Conservation (phyloP, 2,113 vertebrate genomes). For the Rhagologus leucostigma region DNA sequence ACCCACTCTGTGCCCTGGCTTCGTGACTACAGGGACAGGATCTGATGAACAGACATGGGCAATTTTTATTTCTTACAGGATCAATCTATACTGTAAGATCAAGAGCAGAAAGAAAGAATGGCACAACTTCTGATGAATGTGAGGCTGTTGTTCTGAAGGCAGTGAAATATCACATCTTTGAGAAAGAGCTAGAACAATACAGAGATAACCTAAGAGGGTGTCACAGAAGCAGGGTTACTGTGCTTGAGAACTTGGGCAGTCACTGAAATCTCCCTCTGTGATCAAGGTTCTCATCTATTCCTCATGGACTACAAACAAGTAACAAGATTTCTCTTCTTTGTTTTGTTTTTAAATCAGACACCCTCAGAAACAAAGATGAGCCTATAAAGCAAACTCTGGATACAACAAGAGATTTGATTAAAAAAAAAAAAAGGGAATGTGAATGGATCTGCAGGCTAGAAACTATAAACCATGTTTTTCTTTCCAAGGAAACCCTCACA, state of each 20-base stretch:
- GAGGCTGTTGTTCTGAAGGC: neutral
- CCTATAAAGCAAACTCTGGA: neutral
- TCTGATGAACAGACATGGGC: neutral
- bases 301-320: neutral
- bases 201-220: neutral
- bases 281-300: neutral
- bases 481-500: neutral
- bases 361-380: neutral
- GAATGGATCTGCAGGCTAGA: neutral
- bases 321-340: neutral
- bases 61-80: neutral
- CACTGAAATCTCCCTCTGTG: neutral
- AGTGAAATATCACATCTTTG: neutral
- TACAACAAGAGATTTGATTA: neutral
- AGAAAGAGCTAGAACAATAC: neutral
- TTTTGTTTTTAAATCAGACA: neutral
- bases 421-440: neutral
- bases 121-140: neutral
- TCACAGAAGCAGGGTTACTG: neutral
- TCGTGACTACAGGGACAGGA: neutral
- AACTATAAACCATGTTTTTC: neutral
- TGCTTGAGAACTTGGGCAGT: neutral
- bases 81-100: neutral
- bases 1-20: accelerated
- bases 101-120: neutral